Percentiles rank a stretch among this genome's conserved stretches.
Evolutionary conservation across 2,797 vertebrate genomes (phyloP).

Genomic region (Geotrypetes seraphini): DNA sequence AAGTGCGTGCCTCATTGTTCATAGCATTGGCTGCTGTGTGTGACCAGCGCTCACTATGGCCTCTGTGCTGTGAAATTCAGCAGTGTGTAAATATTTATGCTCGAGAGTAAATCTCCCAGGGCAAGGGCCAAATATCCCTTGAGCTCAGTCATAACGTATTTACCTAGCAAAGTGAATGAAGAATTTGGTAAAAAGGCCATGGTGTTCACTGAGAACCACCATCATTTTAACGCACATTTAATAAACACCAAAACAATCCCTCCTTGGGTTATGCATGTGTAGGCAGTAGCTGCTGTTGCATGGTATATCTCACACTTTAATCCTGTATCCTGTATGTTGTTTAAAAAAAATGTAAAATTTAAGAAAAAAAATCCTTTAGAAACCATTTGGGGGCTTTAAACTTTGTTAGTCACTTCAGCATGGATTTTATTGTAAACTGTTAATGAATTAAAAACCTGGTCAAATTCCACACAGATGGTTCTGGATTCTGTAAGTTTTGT

Average conservation of each 20-base stretch:
- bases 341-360: not conserved
- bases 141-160: no score
- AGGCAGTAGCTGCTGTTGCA: conserved; percentile 43
- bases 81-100: no score
- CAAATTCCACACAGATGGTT: conserved; percentile 9
- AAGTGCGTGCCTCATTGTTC: no score
- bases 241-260: not conserved
- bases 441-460: conserved; percentile 9
- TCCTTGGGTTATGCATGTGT: conserved; percentile 70
- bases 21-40: no score
- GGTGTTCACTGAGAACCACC: no score
- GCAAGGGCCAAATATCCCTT: no score
- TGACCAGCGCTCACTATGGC: no score
- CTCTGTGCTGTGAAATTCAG: no score
- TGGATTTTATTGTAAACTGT: conserved; percentile 70
- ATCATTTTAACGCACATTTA: no score
- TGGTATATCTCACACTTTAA: conserved; percentile 49
- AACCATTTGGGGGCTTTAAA: conserved; percentile 23
- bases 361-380: conserved; percentile 3
- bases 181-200: no score
- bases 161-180: no score
- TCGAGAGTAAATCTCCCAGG: no score
- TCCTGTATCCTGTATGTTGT: conserved; percentile 40
- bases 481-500: conserved; percentile 25
- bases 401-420: conserved; percentile 65